A percentile compares a stretch with the other conserved stretches of the same genome.
Evolutionary conservation across 37 sponge, comb jelly and placozoan species (phyloP).

Genomic region (Oscarella lobularis): DNA sequence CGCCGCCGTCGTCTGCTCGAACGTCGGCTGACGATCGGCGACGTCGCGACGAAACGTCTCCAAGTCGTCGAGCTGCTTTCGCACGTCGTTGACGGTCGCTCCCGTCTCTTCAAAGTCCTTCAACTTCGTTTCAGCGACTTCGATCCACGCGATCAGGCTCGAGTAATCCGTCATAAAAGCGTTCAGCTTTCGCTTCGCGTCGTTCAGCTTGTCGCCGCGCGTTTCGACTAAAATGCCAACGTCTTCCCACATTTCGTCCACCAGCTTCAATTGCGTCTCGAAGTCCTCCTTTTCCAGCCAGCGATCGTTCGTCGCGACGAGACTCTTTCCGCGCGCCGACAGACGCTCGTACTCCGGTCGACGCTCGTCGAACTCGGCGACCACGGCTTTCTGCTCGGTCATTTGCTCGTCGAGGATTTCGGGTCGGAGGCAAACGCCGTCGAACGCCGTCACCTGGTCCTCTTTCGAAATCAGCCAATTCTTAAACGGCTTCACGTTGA

Average conservation of each 20-base stretch:
- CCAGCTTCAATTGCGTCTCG: not conserved
- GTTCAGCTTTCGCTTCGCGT: not conserved
- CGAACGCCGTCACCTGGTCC: not conserved
- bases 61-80: not conserved
- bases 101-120: not conserved
- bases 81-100: not conserved
- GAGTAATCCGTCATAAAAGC: not conserved
- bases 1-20: slow-evolving; percentile 3
- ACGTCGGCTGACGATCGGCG: slow-evolving; percentile 18
- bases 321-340: not conserved
- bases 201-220: not conserved
- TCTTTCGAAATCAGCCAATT: not conserved
- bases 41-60: slow-evolving; percentile 27
- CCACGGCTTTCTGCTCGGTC: not conserved
- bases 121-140: not conserved
- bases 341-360: not conserved
- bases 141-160: not conserved
- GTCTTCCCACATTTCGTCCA: not conserved
- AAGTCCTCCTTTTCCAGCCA: not conserved
- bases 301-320: not conserved
- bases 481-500: not conserved
- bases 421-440: not conserved
- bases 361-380: not conserved
- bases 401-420: not conserved
- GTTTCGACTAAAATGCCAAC: not conserved